Evolutionary conservation across 2,797 vertebrate species (phyloP).

Genomic region (Apogon hyalosoma): DNA sequence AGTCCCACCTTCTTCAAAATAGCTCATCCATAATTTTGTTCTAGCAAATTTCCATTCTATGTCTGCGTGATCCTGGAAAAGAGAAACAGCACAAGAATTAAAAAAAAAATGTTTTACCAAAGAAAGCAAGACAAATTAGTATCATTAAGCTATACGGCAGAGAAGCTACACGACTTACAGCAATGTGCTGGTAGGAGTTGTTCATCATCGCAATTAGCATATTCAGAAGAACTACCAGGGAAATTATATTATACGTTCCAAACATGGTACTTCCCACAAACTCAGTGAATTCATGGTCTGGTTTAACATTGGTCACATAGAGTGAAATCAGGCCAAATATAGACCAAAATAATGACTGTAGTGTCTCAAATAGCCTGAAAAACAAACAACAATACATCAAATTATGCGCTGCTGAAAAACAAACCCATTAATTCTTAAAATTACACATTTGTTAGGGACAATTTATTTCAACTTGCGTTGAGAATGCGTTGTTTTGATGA

Average conservation of each 20-base stretch:
- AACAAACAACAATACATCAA: constrained; percentile 40
- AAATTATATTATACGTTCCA: constrained; percentile 97
- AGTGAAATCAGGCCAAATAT: constrained; percentile 96
- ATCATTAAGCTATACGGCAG: not conserved
- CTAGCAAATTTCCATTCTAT: constrained; percentile 99
- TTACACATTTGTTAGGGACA: constrained; percentile 21
- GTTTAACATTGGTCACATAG: constrained; percentile 94
- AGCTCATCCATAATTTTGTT: constrained; percentile 99
- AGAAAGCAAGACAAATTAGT: constrained; percentile 8
- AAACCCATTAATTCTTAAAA: constrained; percentile 19
- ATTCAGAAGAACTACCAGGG: constrained; percentile 96
- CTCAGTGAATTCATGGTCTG: constrained; percentile 92
- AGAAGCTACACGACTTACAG: constrained; percentile 85
- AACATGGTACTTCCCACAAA: constrained; percentile 98
- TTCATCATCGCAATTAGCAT: constrained; percentile 99
- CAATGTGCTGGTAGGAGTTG: constrained; percentile 98
- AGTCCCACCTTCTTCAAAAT: constrained; percentile 98
- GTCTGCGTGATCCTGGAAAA: constrained; percentile 94
- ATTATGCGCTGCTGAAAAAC: not conserved
- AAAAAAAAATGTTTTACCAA: constrained; percentile 10
- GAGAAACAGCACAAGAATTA: constrained; percentile 33
- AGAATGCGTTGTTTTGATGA: constrained; percentile 96
- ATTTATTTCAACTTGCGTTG: constrained; percentile 88
- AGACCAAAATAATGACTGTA: constrained; percentile 98
- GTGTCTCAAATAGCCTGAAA: constrained; percentile 93